Evolutionary conservation across 2,888 invertebrate genomes (phyloP).

Genomic region (Trichogramma evanescens): DNA sequence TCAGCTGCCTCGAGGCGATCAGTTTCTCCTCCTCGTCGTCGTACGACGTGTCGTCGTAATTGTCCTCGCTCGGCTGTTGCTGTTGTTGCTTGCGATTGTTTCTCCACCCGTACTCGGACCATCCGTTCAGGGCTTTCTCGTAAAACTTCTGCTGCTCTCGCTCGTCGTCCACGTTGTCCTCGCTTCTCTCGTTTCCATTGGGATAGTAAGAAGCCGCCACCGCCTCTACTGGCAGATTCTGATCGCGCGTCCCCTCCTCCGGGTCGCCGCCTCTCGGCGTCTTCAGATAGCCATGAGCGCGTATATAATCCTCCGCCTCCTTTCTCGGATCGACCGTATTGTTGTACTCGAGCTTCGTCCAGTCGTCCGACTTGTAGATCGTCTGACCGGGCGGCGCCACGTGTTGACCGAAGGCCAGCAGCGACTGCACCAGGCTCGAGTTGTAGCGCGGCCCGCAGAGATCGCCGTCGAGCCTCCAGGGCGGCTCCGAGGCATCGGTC

Average conservation of each 20-base stretch:
- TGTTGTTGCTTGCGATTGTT: constrained; percentile 8
- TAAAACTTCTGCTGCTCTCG: constrained; percentile 13
- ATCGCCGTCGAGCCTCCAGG: constrained; percentile 46
- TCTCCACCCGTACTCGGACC: constrained; percentile 27
- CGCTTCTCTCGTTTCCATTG: constrained; percentile 12
- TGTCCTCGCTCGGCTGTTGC: constrained; percentile 21
- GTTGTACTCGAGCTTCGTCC: constrained; percentile 43
- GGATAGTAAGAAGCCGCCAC: constrained; percentile 18
- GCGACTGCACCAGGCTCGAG: constrained; percentile 58
- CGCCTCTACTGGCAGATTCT: constrained; percentile 14
- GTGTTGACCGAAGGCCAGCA: constrained; percentile 61
- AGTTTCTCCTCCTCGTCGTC: constrained; percentile 31
- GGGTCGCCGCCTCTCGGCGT: constrained; percentile 27
- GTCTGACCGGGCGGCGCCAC: constrained; percentile 64
- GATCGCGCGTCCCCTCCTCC: constrained; percentile 23
- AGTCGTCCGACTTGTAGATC: constrained; percentile 60
- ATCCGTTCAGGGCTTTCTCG: constrained; percentile 18
- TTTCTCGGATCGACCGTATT: constrained; percentile 49
- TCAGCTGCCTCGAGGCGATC: constrained; percentile 19
- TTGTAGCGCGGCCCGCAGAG: constrained; percentile 66
- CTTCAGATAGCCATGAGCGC: constrained; percentile 42
- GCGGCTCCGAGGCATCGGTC: constrained; percentile 25
- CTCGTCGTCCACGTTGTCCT: constrained; percentile 12
- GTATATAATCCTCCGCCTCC: constrained; percentile 47
- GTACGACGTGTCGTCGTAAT: constrained; percentile 28